Evolutionary conservation across 1,140 invertebrate genomes (phyloP), one percentile per base, ranked within the genome.

Genomic region (Lepidurus packardi): DNA sequence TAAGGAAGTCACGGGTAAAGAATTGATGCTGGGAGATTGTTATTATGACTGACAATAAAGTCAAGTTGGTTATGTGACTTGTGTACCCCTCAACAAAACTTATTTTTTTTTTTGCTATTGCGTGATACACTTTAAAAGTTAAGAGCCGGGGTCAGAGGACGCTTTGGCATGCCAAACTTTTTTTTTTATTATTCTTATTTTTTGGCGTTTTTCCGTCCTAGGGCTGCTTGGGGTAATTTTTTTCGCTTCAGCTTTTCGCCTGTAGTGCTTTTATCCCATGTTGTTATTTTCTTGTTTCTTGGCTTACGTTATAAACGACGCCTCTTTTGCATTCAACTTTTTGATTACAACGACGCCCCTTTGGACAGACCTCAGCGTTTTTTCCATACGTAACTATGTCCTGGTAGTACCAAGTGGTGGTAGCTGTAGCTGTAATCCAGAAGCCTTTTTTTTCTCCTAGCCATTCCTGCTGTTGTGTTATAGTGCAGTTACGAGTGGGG

Each of bases 291-390:
- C 53, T 65, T 65, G 16, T 13, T 65, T 65, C 53, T 13, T 34
- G 34, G 53, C 53, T n/a, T 65, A n/a, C 16, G 16, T 65, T 65
- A 13, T 4, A 65, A 65, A 65, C 53, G 53, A 65, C 53, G 53
- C 53, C 53, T 65, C 53, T 65, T 65, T 65, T 65, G 2, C 53
- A 65, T 65, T 65, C 53, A 65, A 65, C 53, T 65, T 65, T 34
- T 16, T 65, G 53, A 65, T 65, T 65, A 65, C 53, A 7, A 34
- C 53, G 53, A 21, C 47, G 47, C 53, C 53, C 53, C 53, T 65
- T 65, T 65, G 34, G 6, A 65, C 53, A 65, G 16, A 21, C 16
- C 16, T n/a, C 16, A 13, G 53, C 53, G 16, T 65, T 65, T 21
- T 13, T 65, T n/a, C 53, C 21, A 13, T 21, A 65, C 53, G 53